phyloP scores from a whole-genome alignment of 2,797 vertebrate genomes.

The Epinephelus coioides region DNA sequence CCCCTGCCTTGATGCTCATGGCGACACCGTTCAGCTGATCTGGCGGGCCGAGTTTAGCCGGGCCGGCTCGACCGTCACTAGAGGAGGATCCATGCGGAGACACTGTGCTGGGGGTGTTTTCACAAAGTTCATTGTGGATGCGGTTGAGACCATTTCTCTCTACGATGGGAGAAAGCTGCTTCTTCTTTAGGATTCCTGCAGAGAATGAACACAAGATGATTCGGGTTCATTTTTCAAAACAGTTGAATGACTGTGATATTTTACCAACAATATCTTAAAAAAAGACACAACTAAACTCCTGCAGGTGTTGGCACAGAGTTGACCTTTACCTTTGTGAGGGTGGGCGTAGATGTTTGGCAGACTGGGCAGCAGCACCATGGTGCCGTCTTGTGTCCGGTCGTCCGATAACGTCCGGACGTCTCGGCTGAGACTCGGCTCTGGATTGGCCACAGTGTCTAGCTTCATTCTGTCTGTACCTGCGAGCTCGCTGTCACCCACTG shows the following conservation, averaged over 20 bases:
- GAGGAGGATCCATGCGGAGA: slow-evolving; percentile 88
- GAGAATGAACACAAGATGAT: background rate
- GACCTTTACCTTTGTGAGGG: slow-evolving; percentile 89
- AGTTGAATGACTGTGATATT: too few relatives aligned
- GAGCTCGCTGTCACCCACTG: slow-evolving; percentile 78
- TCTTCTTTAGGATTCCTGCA: slow-evolving; percentile 96
- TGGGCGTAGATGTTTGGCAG: slow-evolving; percentile 84
- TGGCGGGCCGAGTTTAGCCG: slow-evolving; percentile 78
- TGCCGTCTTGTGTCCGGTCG: slow-evolving; percentile 67
- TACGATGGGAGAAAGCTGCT: slow-evolving; percentile 90
- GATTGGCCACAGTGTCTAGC: slow-evolving; percentile 63
- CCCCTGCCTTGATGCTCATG: slow-evolving; percentile 91
- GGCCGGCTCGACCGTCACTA: slow-evolving; percentile 79
- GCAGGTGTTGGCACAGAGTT: background rate
- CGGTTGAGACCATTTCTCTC: slow-evolving; percentile 89
- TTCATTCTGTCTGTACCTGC: slow-evolving; percentile 68
- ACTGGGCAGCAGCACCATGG: slow-evolving; percentile 78
- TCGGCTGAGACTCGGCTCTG: slow-evolving; percentile 48
- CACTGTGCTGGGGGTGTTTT: slow-evolving; percentile 71
- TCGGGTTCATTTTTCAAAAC: too few relatives aligned
- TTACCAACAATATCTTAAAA: too few relatives aligned
- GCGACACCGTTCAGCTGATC: slow-evolving; percentile 90
- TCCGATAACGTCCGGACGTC: slow-evolving; percentile 59
- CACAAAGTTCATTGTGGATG: slow-evolving; percentile 86
- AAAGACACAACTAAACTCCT: background rate